phyloP scores from a whole-genome alignment of 2,797 vertebrate species.

The Fistularia tabacaria region DNA sequence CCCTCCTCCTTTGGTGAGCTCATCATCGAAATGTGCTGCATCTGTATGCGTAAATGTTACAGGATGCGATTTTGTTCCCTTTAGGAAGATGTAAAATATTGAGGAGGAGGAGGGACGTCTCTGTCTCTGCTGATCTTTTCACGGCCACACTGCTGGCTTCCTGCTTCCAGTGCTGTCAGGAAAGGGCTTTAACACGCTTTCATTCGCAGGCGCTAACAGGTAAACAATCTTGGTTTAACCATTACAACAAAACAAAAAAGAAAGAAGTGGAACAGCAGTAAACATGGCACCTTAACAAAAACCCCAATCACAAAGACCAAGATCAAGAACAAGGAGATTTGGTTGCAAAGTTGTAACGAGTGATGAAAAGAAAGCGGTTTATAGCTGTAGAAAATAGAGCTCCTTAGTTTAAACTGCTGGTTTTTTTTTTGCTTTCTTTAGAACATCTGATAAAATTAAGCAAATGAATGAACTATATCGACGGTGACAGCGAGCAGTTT shows the following conservation, averaged over 20 bases:
- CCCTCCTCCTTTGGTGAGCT: constrained; percentile 39
- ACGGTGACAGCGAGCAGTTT: constrained; percentile 60
- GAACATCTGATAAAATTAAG: constrained; percentile 68
- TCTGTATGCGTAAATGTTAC: constrained; percentile 26
- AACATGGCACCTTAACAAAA: constrained; percentile 58
- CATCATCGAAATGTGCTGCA: constrained; percentile 17
- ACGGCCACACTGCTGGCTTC: constrained; percentile 18
- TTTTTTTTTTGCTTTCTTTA: constrained; percentile 66
- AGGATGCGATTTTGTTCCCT: constrained; percentile 31
- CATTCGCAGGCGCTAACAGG: constrained; percentile 15
- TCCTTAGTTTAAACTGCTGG: constrained; percentile 65
- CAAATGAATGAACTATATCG: constrained; percentile 41
- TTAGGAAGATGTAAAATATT: constrained; percentile 19
- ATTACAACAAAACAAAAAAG: neutral
- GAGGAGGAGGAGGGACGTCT: constrained; percentile 17
- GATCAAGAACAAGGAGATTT: constrained; percentile 55
- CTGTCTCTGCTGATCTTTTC: constrained; percentile 21
- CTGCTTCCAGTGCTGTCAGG: constrained; percentile 21
- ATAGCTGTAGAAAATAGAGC: constrained; percentile 50
- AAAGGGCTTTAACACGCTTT: constrained; percentile 22
- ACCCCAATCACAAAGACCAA: constrained; percentile 32
- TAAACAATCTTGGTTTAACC: constrained; percentile 47
- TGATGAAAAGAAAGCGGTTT: constrained; percentile 28
- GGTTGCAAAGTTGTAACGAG: constrained; percentile 66
- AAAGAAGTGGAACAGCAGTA: constrained; percentile 25